A percentile compares a stretch with the other conserved stretches of the same genome.
These are phyloP conservation scores for Ariopsis seemanni DNA, from an alignment of 2,113 vertebrate genomes.

Conservation along the genomic window DNA sequence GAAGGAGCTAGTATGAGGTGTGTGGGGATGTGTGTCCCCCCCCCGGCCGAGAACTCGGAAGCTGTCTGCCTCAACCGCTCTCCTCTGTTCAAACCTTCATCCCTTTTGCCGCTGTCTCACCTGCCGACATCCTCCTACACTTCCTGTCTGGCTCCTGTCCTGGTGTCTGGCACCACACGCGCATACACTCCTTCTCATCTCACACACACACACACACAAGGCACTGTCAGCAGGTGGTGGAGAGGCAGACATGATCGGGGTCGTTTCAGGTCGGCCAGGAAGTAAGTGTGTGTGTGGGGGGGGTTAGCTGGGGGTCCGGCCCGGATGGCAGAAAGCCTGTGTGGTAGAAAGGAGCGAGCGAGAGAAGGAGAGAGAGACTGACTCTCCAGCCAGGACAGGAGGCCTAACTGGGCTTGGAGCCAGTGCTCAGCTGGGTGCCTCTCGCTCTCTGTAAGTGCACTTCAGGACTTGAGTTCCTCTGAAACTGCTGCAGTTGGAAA, in stretches of 20 bases:
- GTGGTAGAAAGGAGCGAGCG: slow-evolving; percentile 2
- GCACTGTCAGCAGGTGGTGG: slow-evolving; percentile 46
- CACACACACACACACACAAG: slow-evolving; percentile 27
- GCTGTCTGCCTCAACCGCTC: neutral
- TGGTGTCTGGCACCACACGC: slow-evolving; percentile 19
- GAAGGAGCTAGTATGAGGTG: neutral
- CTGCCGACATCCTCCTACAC: slow-evolving; percentile 21
- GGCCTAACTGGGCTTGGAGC: slow-evolving; percentile 60
- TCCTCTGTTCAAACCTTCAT: slow-evolving; percentile 11
- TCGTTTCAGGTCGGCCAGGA: slow-evolving; percentile 55
- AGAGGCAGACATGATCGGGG: slow-evolving; percentile 50
- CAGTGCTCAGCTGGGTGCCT: slow-evolving; percentile 60
- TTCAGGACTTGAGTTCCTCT: neutral
- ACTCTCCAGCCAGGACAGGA: slow-evolving; percentile 46
- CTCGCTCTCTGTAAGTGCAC: neutral
- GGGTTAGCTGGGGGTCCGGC: slow-evolving; percentile 37
- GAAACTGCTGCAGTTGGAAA: slow-evolving; percentile 36
- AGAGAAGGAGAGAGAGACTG: neutral
- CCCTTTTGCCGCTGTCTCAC: slow-evolving; percentile 19
- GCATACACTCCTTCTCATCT: neutral
- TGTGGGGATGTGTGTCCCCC: neutral
- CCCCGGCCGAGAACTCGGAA: neutral
- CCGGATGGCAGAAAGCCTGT: slow-evolving; percentile 45
- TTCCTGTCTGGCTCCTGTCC: slow-evolving; percentile 38
- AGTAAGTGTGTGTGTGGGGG: slow-evolving; percentile 31